Evolutionary conservation across 2,113 vertebrate genomes (phyloP), one percentile per base, ranked within the genome.

Genomic region (Coptodon bakossiorum): DNA sequence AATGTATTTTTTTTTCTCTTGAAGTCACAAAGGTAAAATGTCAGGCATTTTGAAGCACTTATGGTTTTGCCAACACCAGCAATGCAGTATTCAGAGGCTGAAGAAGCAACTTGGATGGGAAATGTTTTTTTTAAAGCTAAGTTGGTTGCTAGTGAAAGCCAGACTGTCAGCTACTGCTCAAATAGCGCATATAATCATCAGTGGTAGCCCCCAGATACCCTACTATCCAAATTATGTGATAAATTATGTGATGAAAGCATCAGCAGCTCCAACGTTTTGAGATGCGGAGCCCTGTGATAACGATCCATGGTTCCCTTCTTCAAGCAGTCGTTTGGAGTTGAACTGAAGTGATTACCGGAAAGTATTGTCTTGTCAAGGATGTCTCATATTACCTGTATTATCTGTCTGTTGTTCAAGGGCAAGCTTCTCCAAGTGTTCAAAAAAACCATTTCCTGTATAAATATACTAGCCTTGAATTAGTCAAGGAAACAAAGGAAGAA

Each of bases 51-150:
- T 53, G 82, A 90, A 86, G 88, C 81, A 86, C 63, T 90, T 87
- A 89, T 90, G 88, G 88, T 82, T 94, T 90, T 84, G 84, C 83
- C 87, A 92, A 93, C 84, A 88, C 92, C 78, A 83, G 84, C 82
- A 89, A 78, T 91, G 73, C 40, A 79, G 86, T 80, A 82, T 61
- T 87, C 57, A 86, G 88, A 86, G 78, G 73, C 34, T 90, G 14
- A 83, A 91, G 76, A 66, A 76, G 31, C 63, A 29, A 40, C 86
- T 85, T 85, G 81, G 73, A 45, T 36, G 76, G 24, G 40, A 19
- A 17, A 45, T 34, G 36, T 45, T 73, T 84, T 57, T 86, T 43
- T 36, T 2, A 7, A 9, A n/a, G 81, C 71, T 48, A 84, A 87
- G 89, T 40, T 73, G 66, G 14, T 63, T 43, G 24, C 73, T 59